These are phyloP conservation scores for Artibeus lituratus DNA, from an alignment of 2,797 vertebrate species.

Conservation along the genomic window DNA sequence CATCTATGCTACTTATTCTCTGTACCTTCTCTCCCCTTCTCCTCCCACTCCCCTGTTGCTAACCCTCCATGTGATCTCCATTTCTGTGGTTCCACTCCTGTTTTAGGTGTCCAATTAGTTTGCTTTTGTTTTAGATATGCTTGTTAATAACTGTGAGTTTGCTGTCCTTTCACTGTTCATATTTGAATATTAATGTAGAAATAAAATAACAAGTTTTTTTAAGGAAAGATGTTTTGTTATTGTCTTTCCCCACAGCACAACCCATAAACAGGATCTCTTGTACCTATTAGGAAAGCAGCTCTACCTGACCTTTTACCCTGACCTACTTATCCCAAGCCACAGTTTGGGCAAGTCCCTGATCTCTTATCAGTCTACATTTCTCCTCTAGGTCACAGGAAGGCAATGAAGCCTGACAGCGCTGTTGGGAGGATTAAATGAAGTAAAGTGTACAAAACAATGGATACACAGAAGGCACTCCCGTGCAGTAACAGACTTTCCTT, in stretches of 20 bases:
- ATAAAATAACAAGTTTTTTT: neutral
- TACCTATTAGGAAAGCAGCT: neutral
- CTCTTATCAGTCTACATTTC: neutral
- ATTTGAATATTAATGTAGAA: neutral
- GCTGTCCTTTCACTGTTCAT: too few species aligned
- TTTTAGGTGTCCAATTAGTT: too few species aligned
- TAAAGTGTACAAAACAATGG: neutral
- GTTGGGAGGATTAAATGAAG: neutral
- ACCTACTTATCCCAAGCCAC: neutral
- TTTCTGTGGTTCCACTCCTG: too few species aligned
- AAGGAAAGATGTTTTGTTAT: neutral
- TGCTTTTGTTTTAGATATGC: too few species aligned
- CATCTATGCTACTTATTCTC: too few species aligned
- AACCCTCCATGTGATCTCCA: too few species aligned
- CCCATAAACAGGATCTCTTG: neutral
- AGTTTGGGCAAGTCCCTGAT: neutral
- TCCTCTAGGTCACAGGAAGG: neutral
- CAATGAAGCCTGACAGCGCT: neutral
- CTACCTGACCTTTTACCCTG: neutral
- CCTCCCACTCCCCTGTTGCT: too few species aligned
- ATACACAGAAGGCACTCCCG: neutral
- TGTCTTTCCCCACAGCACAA: neutral
- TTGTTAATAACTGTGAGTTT: too few species aligned
- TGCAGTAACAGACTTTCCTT: neutral
- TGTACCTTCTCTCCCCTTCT: too few species aligned